Conservation (phyloP, 2,113 vertebrate genomes). For the Ailurus styani region DNA sequence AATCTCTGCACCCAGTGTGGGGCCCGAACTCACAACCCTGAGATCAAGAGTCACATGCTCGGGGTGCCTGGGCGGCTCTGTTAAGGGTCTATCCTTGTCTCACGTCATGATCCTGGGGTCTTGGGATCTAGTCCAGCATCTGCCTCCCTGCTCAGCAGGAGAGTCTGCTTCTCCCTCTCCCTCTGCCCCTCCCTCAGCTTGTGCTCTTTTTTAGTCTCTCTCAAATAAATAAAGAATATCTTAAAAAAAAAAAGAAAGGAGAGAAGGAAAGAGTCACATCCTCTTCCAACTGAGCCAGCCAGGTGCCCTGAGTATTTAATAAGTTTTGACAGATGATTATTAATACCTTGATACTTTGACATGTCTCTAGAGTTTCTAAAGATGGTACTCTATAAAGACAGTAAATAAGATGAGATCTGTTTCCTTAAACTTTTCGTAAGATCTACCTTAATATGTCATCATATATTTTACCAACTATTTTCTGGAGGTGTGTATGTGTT, state of each 20-base stretch:
- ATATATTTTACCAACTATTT: not conserved
- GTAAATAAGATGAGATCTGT: not conserved
- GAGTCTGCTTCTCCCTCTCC: too few relatives aligned
- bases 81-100: too few relatives aligned
- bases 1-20: not conserved
- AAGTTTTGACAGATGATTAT: constrained; percentile 18
- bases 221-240: too few relatives aligned
- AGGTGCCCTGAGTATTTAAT: not conserved
- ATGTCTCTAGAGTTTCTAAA: not conserved
- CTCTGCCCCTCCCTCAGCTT: too few relatives aligned
- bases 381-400: not conserved
- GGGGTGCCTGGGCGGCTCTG: too few relatives aligned
- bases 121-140: too few relatives aligned
- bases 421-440: not conserved
- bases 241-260: too few relatives aligned
- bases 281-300: not conserved
- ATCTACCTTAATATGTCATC: not conserved
- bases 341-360: constrained; percentile 2
- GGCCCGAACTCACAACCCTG: not conserved
- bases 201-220: too few relatives aligned
- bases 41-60: not conserved
- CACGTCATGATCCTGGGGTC: too few relatives aligned
- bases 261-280: not conserved
- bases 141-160: too few relatives aligned
- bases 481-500: not conserved